Evolutionary conservation across 2,113 vertebrate genomes (phyloP), one percentile per base, ranked within the genome.

Genomic region (Chinchilla lanigera): DNA sequence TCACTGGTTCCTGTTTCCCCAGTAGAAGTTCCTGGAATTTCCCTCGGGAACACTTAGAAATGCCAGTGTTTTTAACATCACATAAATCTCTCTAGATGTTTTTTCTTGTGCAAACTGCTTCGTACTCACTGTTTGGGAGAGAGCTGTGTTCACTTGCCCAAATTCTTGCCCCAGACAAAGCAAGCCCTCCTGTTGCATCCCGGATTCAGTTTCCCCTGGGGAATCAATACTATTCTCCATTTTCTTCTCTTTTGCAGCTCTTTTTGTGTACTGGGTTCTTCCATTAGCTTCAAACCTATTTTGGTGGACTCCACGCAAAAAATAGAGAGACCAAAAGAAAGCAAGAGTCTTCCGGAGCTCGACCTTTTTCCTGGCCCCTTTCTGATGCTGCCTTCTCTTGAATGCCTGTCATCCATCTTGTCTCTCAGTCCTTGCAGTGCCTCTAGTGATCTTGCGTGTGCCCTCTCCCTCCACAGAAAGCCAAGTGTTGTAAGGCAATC

Each of bases 111-210:
- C n/a, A 65, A 56, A 84, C 1, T 16, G 22, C 61, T 89, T 12
- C 92, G 33, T 65, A 41, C 95, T 92, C 28, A 87, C 30, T 20
- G 84, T 69, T 93, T 77, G 50, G 38, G 93, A 78, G 26, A 90
- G 88, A 78, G 65, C 38, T 19, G 0, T 19, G 22, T 52, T n/a
- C 12, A 11, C 50, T 65, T 17, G 7, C 30, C 17, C 47, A 69
- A 30, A 14, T 73, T 67, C 16, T 8, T 44, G 8, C 24, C 84
- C 35, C 35, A 13, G 20, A 22, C 69, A 83, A 71, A 89, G 63
- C 52, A 63, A 94, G 77, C 30, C 28, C 19, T 75, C 24, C 3
- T 54, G 1, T 13, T 28, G 2, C 7, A 10, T 75, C 11, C 28
- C 24, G 13, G 50, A 9, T 44, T 60, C 33, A 35, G 17, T 54